Evolutionary conservation across 2,113 vertebrate genomes (phyloP).

Genomic region (Saimiri boliviensis): DNA sequence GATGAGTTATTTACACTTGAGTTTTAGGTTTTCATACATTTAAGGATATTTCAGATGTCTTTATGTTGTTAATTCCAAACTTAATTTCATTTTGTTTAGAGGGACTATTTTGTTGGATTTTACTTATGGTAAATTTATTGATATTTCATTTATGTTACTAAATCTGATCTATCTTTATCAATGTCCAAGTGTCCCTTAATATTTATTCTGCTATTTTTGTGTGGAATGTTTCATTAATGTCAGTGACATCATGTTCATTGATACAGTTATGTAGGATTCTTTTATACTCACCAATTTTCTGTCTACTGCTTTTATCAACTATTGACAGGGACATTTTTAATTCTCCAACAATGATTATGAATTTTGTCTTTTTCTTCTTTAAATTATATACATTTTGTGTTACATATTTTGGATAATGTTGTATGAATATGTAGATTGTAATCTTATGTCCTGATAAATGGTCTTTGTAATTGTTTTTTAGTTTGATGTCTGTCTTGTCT

Average conservation of each 20-base stretch:
- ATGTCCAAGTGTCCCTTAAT: neutral
- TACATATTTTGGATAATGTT: neutral
- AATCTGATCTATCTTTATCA: neutral
- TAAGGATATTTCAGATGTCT: neutral
- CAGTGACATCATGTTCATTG: neutral
- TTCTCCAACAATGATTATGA: neutral
- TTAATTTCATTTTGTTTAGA: neutral
- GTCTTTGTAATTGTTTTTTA: neutral
- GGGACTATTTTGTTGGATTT: neutral
- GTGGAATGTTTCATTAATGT: neutral
- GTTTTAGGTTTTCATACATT: neutral
- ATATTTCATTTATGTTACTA: neutral
- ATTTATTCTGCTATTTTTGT: neutral
- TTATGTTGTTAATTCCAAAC: neutral
- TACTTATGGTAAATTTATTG: neutral
- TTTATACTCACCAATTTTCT: neutral
- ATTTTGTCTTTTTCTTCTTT: neutral
- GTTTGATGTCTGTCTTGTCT: neutral
- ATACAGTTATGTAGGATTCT: neutral
- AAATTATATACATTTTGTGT: neutral
- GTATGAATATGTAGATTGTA: neutral
- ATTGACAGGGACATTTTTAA: neutral
- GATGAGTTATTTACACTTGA: neutral
- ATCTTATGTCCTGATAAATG: neutral
- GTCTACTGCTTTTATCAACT: neutral